Conservation (phyloP, 2,113 vertebrate species). For the Gnathonemus longibarbis region DNA sequence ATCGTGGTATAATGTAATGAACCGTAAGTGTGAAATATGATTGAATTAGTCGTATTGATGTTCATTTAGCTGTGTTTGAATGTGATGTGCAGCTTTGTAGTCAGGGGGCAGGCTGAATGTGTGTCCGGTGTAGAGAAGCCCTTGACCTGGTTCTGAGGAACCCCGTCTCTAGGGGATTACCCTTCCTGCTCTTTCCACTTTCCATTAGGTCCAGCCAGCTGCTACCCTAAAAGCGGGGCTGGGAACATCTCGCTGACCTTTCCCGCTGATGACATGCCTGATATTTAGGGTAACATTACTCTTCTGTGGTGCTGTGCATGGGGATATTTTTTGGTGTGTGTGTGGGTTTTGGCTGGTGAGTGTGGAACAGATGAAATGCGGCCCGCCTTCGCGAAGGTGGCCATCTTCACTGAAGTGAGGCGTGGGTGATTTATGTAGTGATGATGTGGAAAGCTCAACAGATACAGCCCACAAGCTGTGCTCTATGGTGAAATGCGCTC, state of each 20-base stretch:
- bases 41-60: background rate
- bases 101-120: background rate
- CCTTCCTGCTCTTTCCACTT: background rate
- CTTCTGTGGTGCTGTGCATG: background rate
- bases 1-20: background rate
- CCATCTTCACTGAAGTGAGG: conserved; percentile 11
- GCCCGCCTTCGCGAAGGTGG: background rate
- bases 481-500: background rate
- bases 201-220: conserved; percentile 4
- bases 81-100: background rate
- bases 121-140: background rate
- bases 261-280: conserved; percentile 7
- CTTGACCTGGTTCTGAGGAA: background rate
- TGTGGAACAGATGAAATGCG: conserved; percentile 9
- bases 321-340: background rate
- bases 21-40: background rate
- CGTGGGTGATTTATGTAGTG: conserved; percentile 5
- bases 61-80: background rate
- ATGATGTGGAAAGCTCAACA: background rate
- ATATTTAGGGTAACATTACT: conserved; percentile 17
- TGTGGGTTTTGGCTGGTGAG: background rate
- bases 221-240: background rate
- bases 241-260: conserved; percentile 20
- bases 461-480: background rate
- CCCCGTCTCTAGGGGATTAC: background rate